Conservation (phyloP, 2,113 vertebrate species). For the Mesembrinibis cayennensis region DNA sequence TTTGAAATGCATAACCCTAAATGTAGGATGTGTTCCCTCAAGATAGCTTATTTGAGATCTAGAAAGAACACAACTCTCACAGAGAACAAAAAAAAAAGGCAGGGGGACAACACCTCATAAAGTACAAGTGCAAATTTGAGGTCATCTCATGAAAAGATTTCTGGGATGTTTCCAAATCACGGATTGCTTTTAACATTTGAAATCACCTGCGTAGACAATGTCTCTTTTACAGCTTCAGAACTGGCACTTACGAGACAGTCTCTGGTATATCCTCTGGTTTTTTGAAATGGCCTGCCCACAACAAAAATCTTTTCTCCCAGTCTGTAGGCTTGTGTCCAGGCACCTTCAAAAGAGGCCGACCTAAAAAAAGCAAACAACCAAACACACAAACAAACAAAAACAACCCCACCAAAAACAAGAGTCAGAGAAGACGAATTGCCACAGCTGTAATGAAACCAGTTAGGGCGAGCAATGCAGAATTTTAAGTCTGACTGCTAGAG, state of each 20-base stretch:
- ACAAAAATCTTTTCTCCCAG: slow-evolving; percentile 81
- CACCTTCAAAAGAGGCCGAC: slow-evolving; percentile 59
- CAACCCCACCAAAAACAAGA: not conserved
- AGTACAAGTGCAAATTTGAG: not conserved
- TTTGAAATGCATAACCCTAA: not conserved
- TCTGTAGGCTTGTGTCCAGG: slow-evolving; percentile 82
- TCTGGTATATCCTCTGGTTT: slow-evolving; percentile 88
- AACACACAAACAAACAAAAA: not conserved
- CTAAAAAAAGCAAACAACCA: slow-evolving; percentile 1
- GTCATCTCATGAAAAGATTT: not conserved
- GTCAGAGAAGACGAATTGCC: not conserved
- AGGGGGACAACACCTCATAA: not conserved
- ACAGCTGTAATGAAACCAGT: not conserved
- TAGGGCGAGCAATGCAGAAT: not conserved
- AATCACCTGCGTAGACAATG: not conserved
- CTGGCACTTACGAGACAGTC: slow-evolving; percentile 84
- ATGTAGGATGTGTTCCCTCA: not conserved
- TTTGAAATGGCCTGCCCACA: slow-evolving; percentile 92
- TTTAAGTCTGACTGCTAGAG: not conserved
- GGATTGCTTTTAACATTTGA: not conserved
- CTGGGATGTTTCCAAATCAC: not conserved
- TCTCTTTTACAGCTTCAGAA: not conserved
- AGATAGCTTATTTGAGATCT: not conserved
- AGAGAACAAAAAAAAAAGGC: not conserved
- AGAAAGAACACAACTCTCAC: not conserved